Evolutionary conservation across 23 tunicate genomes (phyloP), one percentile per base, ranked within the genome.

Genomic region (Styela clava): DNA sequence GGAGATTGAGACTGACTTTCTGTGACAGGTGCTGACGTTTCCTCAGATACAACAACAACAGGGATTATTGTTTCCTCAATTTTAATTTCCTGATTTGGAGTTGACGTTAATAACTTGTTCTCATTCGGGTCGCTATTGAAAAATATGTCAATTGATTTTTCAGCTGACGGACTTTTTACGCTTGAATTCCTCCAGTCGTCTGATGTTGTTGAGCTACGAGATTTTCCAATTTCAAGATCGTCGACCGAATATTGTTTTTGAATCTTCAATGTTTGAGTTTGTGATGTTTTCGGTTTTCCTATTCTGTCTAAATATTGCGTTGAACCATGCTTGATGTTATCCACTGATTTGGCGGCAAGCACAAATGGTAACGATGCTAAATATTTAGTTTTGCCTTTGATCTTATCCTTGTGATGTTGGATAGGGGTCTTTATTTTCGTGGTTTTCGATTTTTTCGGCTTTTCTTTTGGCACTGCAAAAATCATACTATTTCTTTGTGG

Each of bases 291-390:
- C 12, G 56, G 12, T 44, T 30, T 31, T 29, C 24, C 24, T 12
- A 71, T 71, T 30, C 31, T 76, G 81, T 76, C 64, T 30, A 76
- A 52, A 52, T 51, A 21, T 76, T 76, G 81, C 0, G 64, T 37
- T 9, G 81, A 76, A 36, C 62, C 65, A 23, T 24, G 31, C n/a
- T 76, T 76, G 18, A 76, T 24, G 44, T 76, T 76, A 18, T 44
- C 81, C 35, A 52, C 65, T 1, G 81, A 76, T 29, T 44, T 76
- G 0, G 81, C 81, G 16, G 81, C 65, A 27, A 44, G 52, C 9
- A 44, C 33, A 44, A 76, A 76, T 7, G 52, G 65, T 12, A 76
- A 32, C 31, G 81, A 24, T 7, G 81, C 52, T 7, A 52, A 64
- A 76, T 76, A 76, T 27, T 52, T 52, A 22, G 31, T 67, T 67